Conservation (phyloP, 2,888 invertebrate species). For the Ecdyonurus torrentis region DNA sequence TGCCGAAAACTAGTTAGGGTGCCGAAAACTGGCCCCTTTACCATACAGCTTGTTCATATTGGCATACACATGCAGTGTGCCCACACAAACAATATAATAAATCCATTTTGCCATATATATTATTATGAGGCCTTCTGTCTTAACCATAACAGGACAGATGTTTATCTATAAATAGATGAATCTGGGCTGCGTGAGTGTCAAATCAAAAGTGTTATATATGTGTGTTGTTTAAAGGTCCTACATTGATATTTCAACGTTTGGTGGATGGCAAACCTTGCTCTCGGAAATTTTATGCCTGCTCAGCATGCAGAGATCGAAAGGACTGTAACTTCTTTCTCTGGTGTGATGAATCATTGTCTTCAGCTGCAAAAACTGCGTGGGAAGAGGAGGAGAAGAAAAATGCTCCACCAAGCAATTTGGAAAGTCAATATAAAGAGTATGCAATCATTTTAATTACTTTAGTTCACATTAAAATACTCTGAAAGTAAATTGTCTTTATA, state of each 20-base stretch:
- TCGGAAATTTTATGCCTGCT: slow-evolving; percentile 54
- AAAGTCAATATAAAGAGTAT: too few relatives aligned
- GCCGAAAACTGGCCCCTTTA: too few relatives aligned
- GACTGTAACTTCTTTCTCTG: slow-evolving; percentile 53
- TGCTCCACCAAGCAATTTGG: neutral
- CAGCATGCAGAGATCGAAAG: slow-evolving; percentile 65
- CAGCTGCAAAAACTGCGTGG: neutral
- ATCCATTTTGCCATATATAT: too few relatives aligned
- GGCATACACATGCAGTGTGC: too few relatives aligned
- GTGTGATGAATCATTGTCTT: slow-evolving; percentile 29
- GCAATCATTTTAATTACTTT: too few relatives aligned
- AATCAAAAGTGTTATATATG: too few relatives aligned
- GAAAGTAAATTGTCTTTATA: too few relatives aligned
- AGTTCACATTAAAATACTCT: too few relatives aligned
- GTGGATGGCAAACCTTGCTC: slow-evolving; percentile 20
- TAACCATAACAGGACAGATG: neutral
- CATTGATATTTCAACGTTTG: slow-evolving; percentile 40
- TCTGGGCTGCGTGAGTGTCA: too few relatives aligned
- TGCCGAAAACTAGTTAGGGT: too few relatives aligned
- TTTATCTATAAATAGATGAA: neutral
- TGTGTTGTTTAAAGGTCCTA: slow-evolving; percentile 42
- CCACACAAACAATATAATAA: too few relatives aligned
- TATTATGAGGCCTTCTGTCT: neutral
- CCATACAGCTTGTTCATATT: too few relatives aligned
- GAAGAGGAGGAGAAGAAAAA: neutral